Evolutionary conservation across 2,797 vertebrate species (phyloP), one percentile per base, ranked within the genome.

Genomic region (Antrozous pallidus): DNA sequence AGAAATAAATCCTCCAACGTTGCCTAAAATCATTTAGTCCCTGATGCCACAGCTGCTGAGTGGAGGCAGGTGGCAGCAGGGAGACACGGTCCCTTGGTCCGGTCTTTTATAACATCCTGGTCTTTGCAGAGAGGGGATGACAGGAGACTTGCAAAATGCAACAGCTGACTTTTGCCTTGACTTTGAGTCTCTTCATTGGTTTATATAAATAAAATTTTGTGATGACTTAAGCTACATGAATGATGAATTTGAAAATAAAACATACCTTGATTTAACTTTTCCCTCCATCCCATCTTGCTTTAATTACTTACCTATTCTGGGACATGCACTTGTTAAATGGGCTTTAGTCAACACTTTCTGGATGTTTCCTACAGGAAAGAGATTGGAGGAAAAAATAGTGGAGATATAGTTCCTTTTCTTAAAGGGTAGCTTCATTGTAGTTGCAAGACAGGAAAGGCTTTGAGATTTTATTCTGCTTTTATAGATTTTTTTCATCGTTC

Each of bases 41-140:
- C 77, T 78, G 3, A 26, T 0, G 0, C 77, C 73, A 61, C 71
- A 95, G 97, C 94, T 91, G 51, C 73, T 65, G 89, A 92, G 88
- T 85, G 63, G 87, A 67, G 93, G 89, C 95, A 97, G 97, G 94
- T 97, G 97, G 97, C 98, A 97, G 97, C 96, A 98, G 97, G 51
- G 97, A 97, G 97, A 96, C 94, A 36, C 56, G 2, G 4, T 77
- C 79, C 42, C 94, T 36, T 54, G 2, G 3, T 80, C 79, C 33
- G 8, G 24, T 24, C 78, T 28, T 89, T 47, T 31, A 26, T 47
- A 3, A 33, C 1, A 33, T 47, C 79, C 38, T 65, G 13, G 14
- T 81, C 69, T 91, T 70, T 58, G 2, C 22, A 81, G 71, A 67
- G 26, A 24, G 71, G 45, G 1, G 6, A 38, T 33, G 61, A 16